Conservation (phyloP, 2,888 invertebrate species). For the Metacarcinus magister region DNA sequence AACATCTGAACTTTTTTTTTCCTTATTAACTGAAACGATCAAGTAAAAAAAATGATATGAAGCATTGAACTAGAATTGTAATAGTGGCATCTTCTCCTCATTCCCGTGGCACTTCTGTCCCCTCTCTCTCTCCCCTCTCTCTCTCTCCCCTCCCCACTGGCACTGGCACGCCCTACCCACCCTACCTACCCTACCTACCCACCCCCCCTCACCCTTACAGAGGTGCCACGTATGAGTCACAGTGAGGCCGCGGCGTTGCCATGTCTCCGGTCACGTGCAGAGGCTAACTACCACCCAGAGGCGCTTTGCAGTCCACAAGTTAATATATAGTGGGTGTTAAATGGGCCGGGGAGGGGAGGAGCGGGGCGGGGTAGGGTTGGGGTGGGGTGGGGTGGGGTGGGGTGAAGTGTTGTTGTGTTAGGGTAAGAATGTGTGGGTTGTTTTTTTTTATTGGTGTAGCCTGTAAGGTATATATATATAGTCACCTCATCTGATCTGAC, state of each 20-base stretch:
- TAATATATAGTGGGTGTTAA: not conserved
- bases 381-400: not conserved
- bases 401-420: not conserved
- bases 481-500: too few relatives aligned
- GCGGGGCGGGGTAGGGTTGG: too few relatives aligned
- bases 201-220: not conserved
- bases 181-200: not conserved
- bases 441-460: not conserved
- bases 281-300: not conserved
- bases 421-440: not conserved
- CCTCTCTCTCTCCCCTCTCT: too few relatives aligned
- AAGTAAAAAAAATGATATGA: not conserved
- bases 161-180: not conserved
- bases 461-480: too few relatives aligned
- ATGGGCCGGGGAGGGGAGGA: too few relatives aligned
- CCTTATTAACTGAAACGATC: not conserved
- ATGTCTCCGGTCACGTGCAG: constrained; percentile 9
- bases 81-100: not conserved
- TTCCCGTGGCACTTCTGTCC: not conserved
- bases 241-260: constrained; percentile 17
- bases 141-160: not conserved
- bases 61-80: not conserved
- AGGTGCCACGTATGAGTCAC: constrained; percentile 42
- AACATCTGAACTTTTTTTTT: not conserved
- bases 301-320: not conserved